phyloP scores from a whole-genome alignment of 2,113 vertebrate species.

The Stigmatopora nigra region DNA sequence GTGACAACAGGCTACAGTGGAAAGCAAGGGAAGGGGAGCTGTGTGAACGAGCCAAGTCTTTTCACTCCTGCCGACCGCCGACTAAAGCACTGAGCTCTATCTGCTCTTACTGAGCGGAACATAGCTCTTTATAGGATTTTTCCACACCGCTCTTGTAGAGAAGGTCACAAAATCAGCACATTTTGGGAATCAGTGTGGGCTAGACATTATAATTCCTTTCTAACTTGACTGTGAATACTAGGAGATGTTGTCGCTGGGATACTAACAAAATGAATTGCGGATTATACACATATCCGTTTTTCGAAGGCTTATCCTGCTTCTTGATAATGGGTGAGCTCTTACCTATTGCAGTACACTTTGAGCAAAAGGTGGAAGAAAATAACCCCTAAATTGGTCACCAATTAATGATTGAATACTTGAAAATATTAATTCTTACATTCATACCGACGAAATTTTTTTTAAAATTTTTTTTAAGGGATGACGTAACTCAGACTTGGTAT shows the following conservation, averaged over 20 bases:
- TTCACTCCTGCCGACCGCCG: conserved; percentile 57
- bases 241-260: background rate
- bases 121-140: conserved; percentile 40
- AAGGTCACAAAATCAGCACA: conserved; percentile 32
- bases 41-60: conserved; percentile 67
- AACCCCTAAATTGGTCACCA: background rate
- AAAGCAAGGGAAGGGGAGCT: conserved; percentile 67
- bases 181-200: conserved; percentile 23
- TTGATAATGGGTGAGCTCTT: background rate
- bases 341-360: background rate
- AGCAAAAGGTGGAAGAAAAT: too few relatives aligned
- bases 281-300: background rate
- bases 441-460: too few relatives aligned
- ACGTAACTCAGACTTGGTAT: too few relatives aligned
- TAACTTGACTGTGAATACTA: background rate
- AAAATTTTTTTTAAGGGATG: too few relatives aligned
- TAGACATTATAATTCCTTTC: conserved; percentile 4
- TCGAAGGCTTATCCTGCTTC: background rate
- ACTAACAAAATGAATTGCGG: background rate
- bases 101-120: conserved; percentile 46
- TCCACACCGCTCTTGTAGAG: conserved; percentile 16
- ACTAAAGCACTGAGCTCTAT: conserved; percentile 56
- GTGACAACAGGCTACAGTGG: conserved; percentile 73
- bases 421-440: too few relatives aligned
- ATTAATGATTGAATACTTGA: too few relatives aligned